Percentiles rank a stretch among this genome's conserved stretches.
Evolutionary conservation across 1,140 invertebrate genomes (phyloP).

Genomic region (Acromyrmex heyeri): DNA sequence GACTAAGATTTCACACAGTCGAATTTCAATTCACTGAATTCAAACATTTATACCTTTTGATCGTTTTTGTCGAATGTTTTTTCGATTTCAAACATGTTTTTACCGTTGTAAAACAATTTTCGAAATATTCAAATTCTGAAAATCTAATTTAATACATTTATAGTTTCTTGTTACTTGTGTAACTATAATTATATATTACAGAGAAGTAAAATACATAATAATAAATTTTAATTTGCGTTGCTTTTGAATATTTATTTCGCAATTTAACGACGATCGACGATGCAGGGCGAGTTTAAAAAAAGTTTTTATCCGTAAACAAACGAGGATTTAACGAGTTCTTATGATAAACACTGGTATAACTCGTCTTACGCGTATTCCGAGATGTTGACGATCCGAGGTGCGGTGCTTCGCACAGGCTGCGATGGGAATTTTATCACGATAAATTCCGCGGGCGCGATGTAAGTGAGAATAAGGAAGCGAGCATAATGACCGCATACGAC

Average conservation of each 20-base stretch:
- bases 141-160: neutral
- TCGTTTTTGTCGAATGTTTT: neutral
- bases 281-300: conserved; percentile 6
- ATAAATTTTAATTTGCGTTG: neutral
- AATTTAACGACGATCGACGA: conserved; percentile 17
- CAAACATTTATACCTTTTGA: neutral
- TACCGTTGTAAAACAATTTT: neutral
- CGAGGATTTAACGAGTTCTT: conserved; percentile 32
- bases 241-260: conserved; percentile 21
- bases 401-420: conserved; percentile 21
- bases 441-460: conserved; percentile 62
- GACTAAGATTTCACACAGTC: neutral
- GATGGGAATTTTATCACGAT: conserved; percentile 70
- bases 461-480: conserved; percentile 73
- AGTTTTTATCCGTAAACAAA: conserved; percentile 22
- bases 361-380: conserved; percentile 28
- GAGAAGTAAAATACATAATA: neutral
- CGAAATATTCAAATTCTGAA: neutral
- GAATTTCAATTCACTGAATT: neutral
- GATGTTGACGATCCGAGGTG: conserved; percentile 18
- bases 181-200: neutral
- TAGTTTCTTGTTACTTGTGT: neutral
- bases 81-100: neutral
- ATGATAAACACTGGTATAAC: conserved; percentile 51
- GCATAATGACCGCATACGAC: conserved; percentile 62